phyloP scores from a whole-genome alignment of 2,888 invertebrate genomes.

The Meandrusa payeni region DNA sequence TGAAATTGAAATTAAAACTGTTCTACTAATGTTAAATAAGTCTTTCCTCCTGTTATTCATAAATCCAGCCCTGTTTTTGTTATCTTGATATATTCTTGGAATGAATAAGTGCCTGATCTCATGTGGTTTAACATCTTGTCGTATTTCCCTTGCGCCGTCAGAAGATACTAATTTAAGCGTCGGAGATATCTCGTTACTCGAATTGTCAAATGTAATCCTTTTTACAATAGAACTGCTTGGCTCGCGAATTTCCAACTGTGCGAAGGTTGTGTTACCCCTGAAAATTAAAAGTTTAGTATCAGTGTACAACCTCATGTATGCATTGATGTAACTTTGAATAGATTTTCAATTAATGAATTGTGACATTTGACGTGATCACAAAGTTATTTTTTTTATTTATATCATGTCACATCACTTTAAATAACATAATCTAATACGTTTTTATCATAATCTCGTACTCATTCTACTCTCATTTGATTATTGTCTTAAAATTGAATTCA shows the following conservation, averaged over 20 bases:
- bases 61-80: conserved; percentile 63
- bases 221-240: conserved; percentile 62
- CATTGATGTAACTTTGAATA: too few species aligned
- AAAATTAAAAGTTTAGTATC: too few species aligned
- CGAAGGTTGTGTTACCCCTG: conserved; percentile 71
- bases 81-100: conserved; percentile 62
- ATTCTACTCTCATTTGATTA: too few species aligned
- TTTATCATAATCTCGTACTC: too few species aligned
- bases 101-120: conserved; percentile 69
- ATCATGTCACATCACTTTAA: too few species aligned
- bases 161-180: conserved; percentile 57
- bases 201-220: conserved; percentile 63
- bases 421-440: too few species aligned
- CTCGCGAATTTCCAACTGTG: conserved; percentile 69
- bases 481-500: too few species aligned
- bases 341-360: too few species aligned
- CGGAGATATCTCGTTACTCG: conserved; percentile 55
- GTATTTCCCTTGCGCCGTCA: conserved; percentile 62
- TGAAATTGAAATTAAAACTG: conserved; percentile 45
- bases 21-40: conserved; percentile 40
- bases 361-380: too few species aligned
- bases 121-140: conserved; percentile 67
- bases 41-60: conserved; percentile 65
- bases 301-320: too few species aligned
- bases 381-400: too few species aligned